These are phyloP conservation scores for Platerodrilus igneus DNA, from an alignment of 2,888 invertebrate species.

Conservation along the genomic window DNA sequence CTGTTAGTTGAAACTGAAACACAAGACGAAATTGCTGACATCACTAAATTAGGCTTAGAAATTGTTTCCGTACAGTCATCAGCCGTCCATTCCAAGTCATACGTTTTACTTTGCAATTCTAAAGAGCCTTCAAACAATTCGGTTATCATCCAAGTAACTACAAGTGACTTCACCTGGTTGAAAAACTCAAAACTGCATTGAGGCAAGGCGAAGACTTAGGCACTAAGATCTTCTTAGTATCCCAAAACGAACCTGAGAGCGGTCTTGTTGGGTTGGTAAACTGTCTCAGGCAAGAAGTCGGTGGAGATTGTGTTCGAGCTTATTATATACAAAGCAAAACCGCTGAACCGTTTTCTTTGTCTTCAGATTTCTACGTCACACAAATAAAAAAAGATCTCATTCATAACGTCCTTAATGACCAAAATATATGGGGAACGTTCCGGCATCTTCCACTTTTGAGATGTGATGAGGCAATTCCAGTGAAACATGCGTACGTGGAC, in stretches of 20 bases:
- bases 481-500: slow-evolving; percentile 93
- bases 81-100: no score
- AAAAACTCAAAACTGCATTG: slow-evolving; percentile 70
- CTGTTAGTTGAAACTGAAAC: no score
- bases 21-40: no score
- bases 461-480: slow-evolving; percentile 49
- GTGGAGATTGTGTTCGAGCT: slow-evolving; percentile 71
- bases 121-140: slow-evolving; percentile 41
- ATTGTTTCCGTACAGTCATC: no score
- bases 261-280: slow-evolving; percentile 87
- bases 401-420: slow-evolving; percentile 80
- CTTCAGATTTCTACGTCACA: slow-evolving; percentile 54
- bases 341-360: slow-evolving; percentile 57
- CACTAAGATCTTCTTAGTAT: slow-evolving; percentile 62
- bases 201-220: slow-evolving; percentile 58
- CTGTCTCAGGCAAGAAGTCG: slow-evolving; percentile 84
- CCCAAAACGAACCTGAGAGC: slow-evolving; percentile 62
- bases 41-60: no score
- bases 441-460: slow-evolving; percentile 70
- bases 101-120: slow-evolving; percentile 62
- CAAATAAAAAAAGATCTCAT: slow-evolving; percentile 74
- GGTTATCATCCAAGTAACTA: slow-evolving; percentile 62
- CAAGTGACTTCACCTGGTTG: slow-evolving; percentile 74
- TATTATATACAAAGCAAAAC: slow-evolving; percentile 65
- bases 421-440: slow-evolving; percentile 83